Base-by-base conservation (phyloP, 2,113 vertebrate species). In the Clarias batrachus region DNA sequence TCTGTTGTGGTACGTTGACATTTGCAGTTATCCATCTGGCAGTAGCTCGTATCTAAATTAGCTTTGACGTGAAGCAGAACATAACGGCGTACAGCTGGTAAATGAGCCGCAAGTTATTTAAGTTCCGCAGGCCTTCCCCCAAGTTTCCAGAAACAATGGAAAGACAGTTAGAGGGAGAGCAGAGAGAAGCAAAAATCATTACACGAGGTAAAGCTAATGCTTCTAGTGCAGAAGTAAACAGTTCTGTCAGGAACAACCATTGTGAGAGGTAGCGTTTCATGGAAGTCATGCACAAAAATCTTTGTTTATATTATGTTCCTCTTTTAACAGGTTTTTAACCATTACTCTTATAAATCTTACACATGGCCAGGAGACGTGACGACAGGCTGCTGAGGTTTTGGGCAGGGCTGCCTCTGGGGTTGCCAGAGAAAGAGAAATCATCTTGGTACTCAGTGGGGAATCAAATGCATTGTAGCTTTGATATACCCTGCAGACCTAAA, bases 321-420 rank as follows among this genome's bases (percentile, higher is more conserved):
- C 30, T 27, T 54, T 9, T 37, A 37, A 77, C 2, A 21, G 60
- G n/a, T 56, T 87, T 84, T 66, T 84, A 70, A 66, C 80, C 65
- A 81, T 52, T 16, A 27, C 59, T 41, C 71, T 52, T 87, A 85
- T 59, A 65, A 63, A 78, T 82, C 60, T 16, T 57, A 13, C 63
- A 33, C 33, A 56, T 65, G 63, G 30, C 73, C 41, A 70, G 62
- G 54, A 66, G 60, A 23, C 37, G 85, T 86, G 83, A 41, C 16
- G 68, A 62, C 52, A 89, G 88, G 89, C 91, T 90, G 89, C 87
- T 92, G 90, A 90, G 93, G 93, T 93, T 93, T 93, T 91, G 91
- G 93, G 91, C 77, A 88, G 91, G 92, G 90, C 88, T 17, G 9
- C 79, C 62, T 90, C 88, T 87, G 86, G 89, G 90, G 87, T 87